Evolutionary conservation across 2,113 vertebrate genomes (phyloP), one percentile per base, ranked within the genome.

Genomic region (Gallinago undulata): DNA sequence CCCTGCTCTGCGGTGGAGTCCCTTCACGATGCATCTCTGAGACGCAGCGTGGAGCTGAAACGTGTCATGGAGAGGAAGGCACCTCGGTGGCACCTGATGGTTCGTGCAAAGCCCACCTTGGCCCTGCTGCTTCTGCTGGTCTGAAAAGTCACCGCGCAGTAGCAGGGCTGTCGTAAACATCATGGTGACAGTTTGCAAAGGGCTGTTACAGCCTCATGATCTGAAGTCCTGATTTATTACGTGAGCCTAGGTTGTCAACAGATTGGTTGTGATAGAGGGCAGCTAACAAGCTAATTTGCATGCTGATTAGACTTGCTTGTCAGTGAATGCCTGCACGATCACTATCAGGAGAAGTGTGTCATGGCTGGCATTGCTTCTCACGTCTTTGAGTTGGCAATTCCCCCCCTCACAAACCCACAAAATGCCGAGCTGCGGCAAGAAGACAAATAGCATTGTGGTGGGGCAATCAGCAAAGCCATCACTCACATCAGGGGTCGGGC

Each of bases 41-140:
- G 37, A 50, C 0, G 3, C 41, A 6, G 15, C 1, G 9, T 13
- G 17, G 63, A 51, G 41, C 27, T 27, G 35, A 22, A 51, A 27
- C 0, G 4, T 31, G 51, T 35, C 48, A 28, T 6, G 1, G 6
- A 45, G 62, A 28, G 13, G 47, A 45, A 41, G 50, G 9, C 33
- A n/a, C 56, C 35, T 16, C 0, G 1, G 7, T 30, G 31, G 25
- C 53, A 19, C 48, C 19, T 3, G 1, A 16, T 25, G 70, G 63
- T 37, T 31, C 22, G 1, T 3, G 47, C 53, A 50, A 10, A 47
- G 50, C 57, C 24, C 8, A 2, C 37, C 35, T 25, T 31, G 56
- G 9, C 69, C 69, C n/a, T 0, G 2, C 37, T 7, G 8, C 64
- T 39, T 5, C 62, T 27, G 33, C 47, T 18, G 35, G 7, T 53